Conservation (phyloP, 2,888 invertebrate genomes). For the Parochlus steinenii region DNA sequence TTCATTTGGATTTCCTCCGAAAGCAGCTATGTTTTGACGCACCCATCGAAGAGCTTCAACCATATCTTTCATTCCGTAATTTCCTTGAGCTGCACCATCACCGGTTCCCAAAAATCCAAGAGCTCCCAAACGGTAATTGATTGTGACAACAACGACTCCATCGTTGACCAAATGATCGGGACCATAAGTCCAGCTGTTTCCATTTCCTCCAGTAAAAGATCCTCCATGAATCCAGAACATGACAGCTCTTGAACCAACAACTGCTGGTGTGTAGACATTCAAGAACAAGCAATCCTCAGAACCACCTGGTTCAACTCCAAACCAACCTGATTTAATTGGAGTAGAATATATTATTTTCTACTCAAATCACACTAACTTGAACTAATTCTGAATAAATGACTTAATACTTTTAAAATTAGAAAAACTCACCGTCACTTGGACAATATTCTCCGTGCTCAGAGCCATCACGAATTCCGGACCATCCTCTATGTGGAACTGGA, state of each 20-base stretch:
- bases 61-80: constrained; percentile 55
- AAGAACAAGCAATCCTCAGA: constrained; percentile 15
- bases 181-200: constrained; percentile 12
- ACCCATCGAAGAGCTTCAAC: constrained; percentile 48
- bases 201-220: constrained; percentile 12
- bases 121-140: constrained; percentile 14
- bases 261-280: constrained; percentile 14
- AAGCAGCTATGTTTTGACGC: constrained; percentile 43
- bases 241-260: constrained; percentile 11
- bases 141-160: constrained; percentile 13
- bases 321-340: too few relatives aligned
- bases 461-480: constrained; percentile 13
- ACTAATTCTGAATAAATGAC: too few relatives aligned
- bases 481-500: constrained; percentile 11
- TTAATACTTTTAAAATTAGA: too few relatives aligned
- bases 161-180: constrained; percentile 14
- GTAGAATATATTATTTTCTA: too few relatives aligned
- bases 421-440: constrained; percentile 8
- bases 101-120: constrained; percentile 57
- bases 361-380: too few relatives aligned
- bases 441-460: constrained; percentile 9
- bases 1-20: constrained; percentile 50
- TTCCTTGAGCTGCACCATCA: constrained; percentile 47
- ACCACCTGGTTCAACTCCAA: constrained; percentile 9
- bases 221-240: constrained; percentile 15